Conservation (phyloP, 2,797 vertebrate genomes). For the Danionella dracula region DNA sequence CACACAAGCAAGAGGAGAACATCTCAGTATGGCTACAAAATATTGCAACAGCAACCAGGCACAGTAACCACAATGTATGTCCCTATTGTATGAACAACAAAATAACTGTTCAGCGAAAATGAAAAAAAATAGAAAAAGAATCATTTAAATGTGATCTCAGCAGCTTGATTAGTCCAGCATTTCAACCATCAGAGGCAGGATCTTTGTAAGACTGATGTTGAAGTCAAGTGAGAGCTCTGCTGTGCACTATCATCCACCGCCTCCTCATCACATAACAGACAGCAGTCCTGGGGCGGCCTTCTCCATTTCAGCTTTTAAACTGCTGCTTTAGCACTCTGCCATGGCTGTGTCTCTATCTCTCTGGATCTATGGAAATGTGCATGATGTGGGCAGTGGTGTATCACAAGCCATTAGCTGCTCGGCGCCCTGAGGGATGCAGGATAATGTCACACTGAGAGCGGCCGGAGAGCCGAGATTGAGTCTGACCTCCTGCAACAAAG, state of each 20-base stretch:
- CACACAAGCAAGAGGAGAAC: too few relatives aligned
- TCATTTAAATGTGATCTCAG: background rate
- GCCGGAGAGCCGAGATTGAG: conserved; percentile 39
- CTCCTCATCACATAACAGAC: conserved; percentile 36
- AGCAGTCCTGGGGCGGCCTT: conserved; percentile 40
- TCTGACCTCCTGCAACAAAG: conserved; percentile 45
- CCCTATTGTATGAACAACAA: too few relatives aligned
- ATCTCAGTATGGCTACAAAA: too few relatives aligned
- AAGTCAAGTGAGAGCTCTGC: conserved; percentile 17
- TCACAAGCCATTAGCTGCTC: conserved; percentile 42
- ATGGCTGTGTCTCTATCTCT: conserved; percentile 2
- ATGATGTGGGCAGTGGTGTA: conserved; percentile 25
- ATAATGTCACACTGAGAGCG: conserved; percentile 46
- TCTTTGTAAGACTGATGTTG: background rate
- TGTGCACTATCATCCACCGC: background rate
- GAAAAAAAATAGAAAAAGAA: background rate
- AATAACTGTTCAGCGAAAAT: too few relatives aligned
- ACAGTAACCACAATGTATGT: too few relatives aligned
- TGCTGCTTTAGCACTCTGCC: conserved; percentile 39
- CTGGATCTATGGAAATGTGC: conserved; percentile 21
- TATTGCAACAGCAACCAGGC: too few relatives aligned
- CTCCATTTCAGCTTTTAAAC: conserved; percentile 44
- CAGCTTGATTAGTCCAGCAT: background rate
- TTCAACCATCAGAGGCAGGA: background rate
- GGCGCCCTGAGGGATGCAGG: conserved; percentile 28